These are phyloP conservation scores for Pteropus rufus DNA, from an alignment of 2,797 vertebrate genomes.

Conservation along the genomic window DNA sequence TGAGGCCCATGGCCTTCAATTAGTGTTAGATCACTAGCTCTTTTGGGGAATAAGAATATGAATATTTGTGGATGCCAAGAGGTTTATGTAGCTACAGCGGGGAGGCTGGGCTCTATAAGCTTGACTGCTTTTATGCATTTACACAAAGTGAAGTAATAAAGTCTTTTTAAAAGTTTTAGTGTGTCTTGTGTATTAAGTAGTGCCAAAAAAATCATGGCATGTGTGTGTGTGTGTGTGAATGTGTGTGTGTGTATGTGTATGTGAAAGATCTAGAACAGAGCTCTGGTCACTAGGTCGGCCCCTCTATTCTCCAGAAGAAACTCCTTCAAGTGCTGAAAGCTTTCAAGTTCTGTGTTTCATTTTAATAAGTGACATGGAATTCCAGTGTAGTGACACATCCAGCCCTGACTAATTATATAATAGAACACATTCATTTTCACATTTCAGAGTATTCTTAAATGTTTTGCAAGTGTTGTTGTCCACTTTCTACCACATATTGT, in stretches of 20 bases:
- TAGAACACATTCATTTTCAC: neutral
- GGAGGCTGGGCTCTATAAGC: neutral
- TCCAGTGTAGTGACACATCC: neutral
- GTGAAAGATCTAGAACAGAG: neutral
- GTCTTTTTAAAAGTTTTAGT: neutral
- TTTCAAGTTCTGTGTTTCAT: neutral
- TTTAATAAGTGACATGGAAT: neutral
- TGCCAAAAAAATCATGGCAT: neutral
- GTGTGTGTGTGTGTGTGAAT: neutral
- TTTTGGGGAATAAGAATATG: neutral
- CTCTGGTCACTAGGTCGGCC: neutral
- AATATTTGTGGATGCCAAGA: neutral
- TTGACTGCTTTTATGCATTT: neutral
- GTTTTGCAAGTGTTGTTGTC: neutral
- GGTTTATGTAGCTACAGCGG: neutral
- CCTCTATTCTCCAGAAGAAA: neutral
- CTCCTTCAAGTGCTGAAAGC: neutral
- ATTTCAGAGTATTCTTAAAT: neutral
- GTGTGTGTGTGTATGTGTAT: neutral
- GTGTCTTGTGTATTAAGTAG: neutral
- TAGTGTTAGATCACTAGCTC: neutral
- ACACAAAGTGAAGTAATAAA: neutral
- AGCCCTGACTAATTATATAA: neutral
- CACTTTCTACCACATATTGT: neutral
- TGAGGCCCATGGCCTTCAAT: neutral